Percentiles rank a stretch among this genome's conserved stretches.
phyloP scores from a whole-genome alignment of 1,140 invertebrate genomes.

The Trichonephila clavata region DNA sequence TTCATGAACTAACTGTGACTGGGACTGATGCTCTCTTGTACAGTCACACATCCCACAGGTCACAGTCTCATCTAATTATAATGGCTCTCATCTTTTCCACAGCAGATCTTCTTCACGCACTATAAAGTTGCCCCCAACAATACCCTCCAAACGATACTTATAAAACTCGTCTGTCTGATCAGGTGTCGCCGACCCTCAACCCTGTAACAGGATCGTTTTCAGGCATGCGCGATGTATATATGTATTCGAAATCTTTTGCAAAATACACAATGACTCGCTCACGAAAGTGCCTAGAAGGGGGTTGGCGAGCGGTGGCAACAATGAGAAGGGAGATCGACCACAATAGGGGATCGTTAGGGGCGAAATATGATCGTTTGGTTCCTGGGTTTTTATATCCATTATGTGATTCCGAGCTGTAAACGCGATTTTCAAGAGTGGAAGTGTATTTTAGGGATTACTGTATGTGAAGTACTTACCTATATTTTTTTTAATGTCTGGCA shows the following conservation, averaged over 20 bases:
- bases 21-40: background rate
- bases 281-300: background rate
- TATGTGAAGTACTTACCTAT: background rate
- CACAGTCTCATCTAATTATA: background rate
- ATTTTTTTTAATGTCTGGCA: background rate
- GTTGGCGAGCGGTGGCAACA: background rate
- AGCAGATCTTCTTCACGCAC: background rate
- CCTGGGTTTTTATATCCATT: background rate
- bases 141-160: background rate
- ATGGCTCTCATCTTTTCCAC: background rate
- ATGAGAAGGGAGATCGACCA: background rate
- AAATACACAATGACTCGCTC: background rate
- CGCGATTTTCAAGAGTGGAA: background rate
- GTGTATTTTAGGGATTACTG: background rate
- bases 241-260: background rate
- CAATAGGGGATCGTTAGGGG: constrained; percentile 10
- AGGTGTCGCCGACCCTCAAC: background rate
- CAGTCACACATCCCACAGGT: background rate
- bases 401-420: background rate
- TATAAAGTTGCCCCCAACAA: background rate
- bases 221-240: background rate
- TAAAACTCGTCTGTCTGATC: background rate
- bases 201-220: constrained; percentile 9
- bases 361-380: background rate
- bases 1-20: no score